Evolutionary conservation across 2,888 invertebrate genomes (phyloP), one percentile per base, ranked within the genome.

Genomic region (Heliconius ismenius): DNA sequence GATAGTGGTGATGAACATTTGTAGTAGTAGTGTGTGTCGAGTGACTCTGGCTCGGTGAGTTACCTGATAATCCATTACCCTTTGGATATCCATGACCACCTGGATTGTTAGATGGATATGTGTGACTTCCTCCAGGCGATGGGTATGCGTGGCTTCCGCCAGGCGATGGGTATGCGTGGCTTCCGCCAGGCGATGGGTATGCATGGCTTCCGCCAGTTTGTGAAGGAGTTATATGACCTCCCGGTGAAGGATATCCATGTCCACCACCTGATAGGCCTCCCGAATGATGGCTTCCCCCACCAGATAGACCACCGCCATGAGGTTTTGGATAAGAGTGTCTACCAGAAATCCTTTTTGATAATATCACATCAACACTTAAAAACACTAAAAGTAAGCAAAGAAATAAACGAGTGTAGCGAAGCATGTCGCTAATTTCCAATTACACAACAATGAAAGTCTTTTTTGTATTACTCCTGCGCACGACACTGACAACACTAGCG

Each of bases 1-100:
- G 88, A 76, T 93, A 92, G 79, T 92, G 87, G 79, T 91, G 83
- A 79, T 91, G 83, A 43, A 89, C 81, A 28, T 88, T 89, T 1
- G 89, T 90, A 9, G 87, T 90, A 9, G 87, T 88, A 58, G 83
- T 83, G 15, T 60, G 36, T 70, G 81, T 81, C 9, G 81, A 64
- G 10, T 76, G 74, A 43, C 79, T 74, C 60, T 76, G 74, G 36
- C 79, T 76, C 54, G 78, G 75, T 64, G 82, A 77, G 68, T 83
- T 81, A 39, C 86, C 86, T 3, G 85, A 83, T 24, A 84, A 65
- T n/a, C 85, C 85, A 68, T 82, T 83, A 7, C 83, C 81, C 36
- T 82, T 76, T 24, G 85, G 84, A 63, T 85, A 83, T 4, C 81
- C 79, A 62, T 81, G 83, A 54, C 67, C 79, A 36, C 81, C 81